These are phyloP conservation scores for Lates japonicus DNA, from an alignment of 2,797 vertebrate species.

Conservation along the genomic window DNA sequence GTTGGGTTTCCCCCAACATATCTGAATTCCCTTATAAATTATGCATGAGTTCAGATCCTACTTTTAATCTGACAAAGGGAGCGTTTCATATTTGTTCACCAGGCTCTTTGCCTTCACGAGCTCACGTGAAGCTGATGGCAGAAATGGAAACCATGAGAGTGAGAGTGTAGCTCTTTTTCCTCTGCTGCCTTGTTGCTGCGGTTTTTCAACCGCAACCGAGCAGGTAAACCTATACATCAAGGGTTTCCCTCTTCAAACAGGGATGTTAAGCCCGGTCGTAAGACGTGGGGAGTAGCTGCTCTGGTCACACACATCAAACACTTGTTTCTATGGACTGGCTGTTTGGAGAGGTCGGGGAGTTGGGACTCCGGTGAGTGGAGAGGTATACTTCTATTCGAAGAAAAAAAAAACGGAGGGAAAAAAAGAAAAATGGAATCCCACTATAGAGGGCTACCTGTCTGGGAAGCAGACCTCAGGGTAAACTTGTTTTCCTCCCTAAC, in stretches of 20 bases:
- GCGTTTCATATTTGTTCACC: slow-evolving; percentile 75
- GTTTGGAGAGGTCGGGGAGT: slow-evolving; percentile 74
- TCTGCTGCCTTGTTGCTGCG: slow-evolving; percentile 58
- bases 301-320: slow-evolving; percentile 82
- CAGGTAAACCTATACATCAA: slow-evolving; percentile 85
- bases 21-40: slow-evolving; percentile 77
- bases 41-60: slow-evolving; percentile 71
- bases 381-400: slow-evolving; percentile 70
- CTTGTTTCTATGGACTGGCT: slow-evolving; percentile 73
- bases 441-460: slow-evolving; percentile 85
- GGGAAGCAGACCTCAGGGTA: slow-evolving; percentile 80
- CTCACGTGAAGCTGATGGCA: slow-evolving; percentile 70
- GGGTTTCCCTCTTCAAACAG: slow-evolving; percentile 82
- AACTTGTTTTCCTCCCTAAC: slow-evolving; percentile 87
- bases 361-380: slow-evolving; percentile 67
- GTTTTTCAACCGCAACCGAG: slow-evolving; percentile 70
- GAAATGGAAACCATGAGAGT: slow-evolving; percentile 69
- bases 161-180: slow-evolving; percentile 54
- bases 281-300: slow-evolving; percentile 68
- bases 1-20: slow-evolving; percentile 78
- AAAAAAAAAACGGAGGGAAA: slow-evolving; percentile 31
- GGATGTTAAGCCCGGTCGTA: slow-evolving; percentile 61
- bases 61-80: slow-evolving; percentile 71
- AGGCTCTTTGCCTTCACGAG: slow-evolving; percentile 54
- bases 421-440: slow-evolving; percentile 66